Evolutionary conservation across 2,888 invertebrate species (phyloP).

Genomic region (Andrena trimmerana): DNA sequence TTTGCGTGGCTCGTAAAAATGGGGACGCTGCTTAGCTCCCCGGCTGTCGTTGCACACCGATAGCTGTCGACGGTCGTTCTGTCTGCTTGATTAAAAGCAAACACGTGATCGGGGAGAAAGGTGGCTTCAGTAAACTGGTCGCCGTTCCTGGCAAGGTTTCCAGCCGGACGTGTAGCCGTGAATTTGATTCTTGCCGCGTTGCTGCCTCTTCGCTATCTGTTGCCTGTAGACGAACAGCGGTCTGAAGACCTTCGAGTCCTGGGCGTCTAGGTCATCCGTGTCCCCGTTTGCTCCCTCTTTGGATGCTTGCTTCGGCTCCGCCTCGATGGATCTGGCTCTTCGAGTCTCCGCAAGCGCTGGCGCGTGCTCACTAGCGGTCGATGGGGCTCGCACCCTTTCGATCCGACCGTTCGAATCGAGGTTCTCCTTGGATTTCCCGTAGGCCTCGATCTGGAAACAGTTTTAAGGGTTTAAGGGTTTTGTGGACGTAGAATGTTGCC

Average conservation of each 20-base stretch:
- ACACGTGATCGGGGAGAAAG: background rate
- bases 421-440: conserved; percentile 70
- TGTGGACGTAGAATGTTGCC: no score
- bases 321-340: conserved; percentile 53
- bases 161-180: background rate
- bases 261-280: conserved; percentile 71
- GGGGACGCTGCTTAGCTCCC: background rate
- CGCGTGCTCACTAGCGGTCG: background rate
- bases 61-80: background rate
- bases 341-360: conserved; percentile 1
- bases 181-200: conserved; percentile 15
- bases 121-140: conserved; percentile 21
- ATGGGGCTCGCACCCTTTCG: conserved; percentile 37
- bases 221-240: conserved; percentile 81
- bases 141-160: conserved; percentile 20
- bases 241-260: conserved; percentile 80
- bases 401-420: conserved; percentile 63
- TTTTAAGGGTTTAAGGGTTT: no score
- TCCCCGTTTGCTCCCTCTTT: conserved; percentile 1
- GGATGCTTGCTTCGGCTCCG: conserved; percentile 23
- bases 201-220: conserved; percentile 71
- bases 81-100: conserved; percentile 14
- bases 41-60: background rate
- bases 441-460: conserved; percentile 68
- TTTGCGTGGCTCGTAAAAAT: conserved; percentile 13